Percentiles rank a stretch among this genome's conserved stretches.
phyloP scores from a whole-genome alignment of 2,113 vertebrate genomes.

The Coptodon rendalli region DNA sequence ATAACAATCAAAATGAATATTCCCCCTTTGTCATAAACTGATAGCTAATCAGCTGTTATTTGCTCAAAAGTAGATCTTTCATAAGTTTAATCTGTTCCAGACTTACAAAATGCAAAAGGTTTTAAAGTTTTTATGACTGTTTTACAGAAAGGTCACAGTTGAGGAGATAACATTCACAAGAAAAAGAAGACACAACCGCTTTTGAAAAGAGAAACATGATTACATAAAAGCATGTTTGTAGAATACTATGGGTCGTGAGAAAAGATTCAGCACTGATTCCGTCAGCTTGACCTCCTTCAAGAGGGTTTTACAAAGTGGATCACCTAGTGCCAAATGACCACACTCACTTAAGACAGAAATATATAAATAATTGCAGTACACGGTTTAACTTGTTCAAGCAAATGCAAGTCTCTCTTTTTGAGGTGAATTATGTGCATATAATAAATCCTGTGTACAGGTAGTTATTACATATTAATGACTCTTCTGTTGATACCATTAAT shows the following conservation, averaged over 20 bases:
- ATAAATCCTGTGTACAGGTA: background rate
- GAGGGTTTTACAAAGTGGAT: background rate
- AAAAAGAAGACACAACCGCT: background rate
- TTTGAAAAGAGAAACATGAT: background rate
- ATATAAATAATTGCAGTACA: background rate
- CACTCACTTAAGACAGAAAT: background rate
- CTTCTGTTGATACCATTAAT: background rate
- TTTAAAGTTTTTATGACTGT: background rate
- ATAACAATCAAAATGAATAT: background rate
- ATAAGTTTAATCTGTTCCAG: background rate
- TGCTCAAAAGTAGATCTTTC: background rate
- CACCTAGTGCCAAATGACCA: background rate
- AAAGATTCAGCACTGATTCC: background rate
- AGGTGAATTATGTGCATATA: background rate
- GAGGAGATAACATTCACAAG: background rate
- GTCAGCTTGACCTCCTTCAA: background rate
- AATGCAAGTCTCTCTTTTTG: background rate
- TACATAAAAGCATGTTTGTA: background rate
- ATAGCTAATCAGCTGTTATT: background rate
- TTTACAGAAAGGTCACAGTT: background rate
- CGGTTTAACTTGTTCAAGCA: background rate
- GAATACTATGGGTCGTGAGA: background rate
- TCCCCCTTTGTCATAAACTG: background rate
- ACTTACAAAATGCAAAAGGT: background rate
- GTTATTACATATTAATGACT: background rate